These are phyloP conservation scores for Acropora tenuis DNA, from an alignment of 64 coral and sea anemone genomes.

Conservation along the genomic window DNA sequence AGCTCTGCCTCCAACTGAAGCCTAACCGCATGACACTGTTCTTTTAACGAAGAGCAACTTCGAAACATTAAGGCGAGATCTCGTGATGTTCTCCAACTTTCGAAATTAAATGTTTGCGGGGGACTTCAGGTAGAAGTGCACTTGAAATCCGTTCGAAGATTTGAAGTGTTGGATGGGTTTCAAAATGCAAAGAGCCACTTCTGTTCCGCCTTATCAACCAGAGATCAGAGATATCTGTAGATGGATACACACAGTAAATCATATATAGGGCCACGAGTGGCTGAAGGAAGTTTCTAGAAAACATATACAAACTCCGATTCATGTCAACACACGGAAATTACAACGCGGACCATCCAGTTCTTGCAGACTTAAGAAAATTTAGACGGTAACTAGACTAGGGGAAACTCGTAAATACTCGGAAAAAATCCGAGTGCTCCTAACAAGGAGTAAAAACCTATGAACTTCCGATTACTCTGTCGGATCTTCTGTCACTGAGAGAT, in stretches of 20 bases:
- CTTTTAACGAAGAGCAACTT: neutral
- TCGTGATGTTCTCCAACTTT: neutral
- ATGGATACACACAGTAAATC: neutral
- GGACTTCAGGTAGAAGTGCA: neutral
- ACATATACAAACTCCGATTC: neutral
- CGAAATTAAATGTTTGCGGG: neutral
- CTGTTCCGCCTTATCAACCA: neutral
- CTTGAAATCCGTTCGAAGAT: neutral
- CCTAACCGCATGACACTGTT: neutral
- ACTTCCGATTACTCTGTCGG: too few relatives aligned
- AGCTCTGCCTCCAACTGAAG: too few relatives aligned
- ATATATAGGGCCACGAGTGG: neutral
- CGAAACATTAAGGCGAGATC: neutral
- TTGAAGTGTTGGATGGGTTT: neutral
- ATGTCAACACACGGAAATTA: neutral
- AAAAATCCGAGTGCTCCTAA: too few relatives aligned
- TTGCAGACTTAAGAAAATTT: too few relatives aligned
- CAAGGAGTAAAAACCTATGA: too few relatives aligned
- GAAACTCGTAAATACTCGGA: too few relatives aligned
- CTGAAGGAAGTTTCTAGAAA: constrained; percentile 1
- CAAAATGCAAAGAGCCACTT: neutral
- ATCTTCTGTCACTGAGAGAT: too few relatives aligned
- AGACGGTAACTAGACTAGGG: too few relatives aligned
- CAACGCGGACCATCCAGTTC: neutral
- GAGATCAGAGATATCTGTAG: neutral